Conservation (phyloP, 2,888 invertebrate genomes). For the Drosophila acutilabella region DNA sequence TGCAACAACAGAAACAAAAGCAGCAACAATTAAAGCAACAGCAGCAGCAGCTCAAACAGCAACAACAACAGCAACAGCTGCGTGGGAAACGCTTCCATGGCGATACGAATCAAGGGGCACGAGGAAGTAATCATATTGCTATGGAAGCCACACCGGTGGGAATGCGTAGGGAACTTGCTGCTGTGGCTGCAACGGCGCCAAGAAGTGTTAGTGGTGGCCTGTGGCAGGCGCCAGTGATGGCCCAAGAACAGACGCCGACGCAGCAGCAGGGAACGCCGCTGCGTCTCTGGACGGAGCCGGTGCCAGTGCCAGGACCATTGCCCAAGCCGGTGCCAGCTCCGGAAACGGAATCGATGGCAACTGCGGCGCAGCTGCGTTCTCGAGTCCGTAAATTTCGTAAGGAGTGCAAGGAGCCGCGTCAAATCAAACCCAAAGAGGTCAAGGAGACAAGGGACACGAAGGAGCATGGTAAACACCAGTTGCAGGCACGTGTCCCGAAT, state of each 20-base stretch:
- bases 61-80: conserved; percentile 1
- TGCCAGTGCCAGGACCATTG: conserved; percentile 16
- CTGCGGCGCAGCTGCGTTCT: neutral
- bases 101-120: neutral
- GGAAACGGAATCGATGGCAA: neutral
- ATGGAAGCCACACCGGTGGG: conserved; percentile 9
- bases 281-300: conserved; percentile 17
- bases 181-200: conserved; percentile 45
- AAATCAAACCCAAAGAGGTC: neutral
- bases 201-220: conserved; percentile 1
- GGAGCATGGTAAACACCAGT: conserved; percentile 1
- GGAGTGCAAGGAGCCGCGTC: conserved; percentile 23
- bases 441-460: conserved; percentile 2
- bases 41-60: neutral
- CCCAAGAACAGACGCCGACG: conserved; percentile 3
- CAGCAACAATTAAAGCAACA: neutral
- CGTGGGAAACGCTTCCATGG: neutral
- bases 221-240: conserved; percentile 45
- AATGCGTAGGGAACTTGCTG: conserved; percentile 39
- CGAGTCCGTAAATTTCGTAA: conserved; percentile 19
- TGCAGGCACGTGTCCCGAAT: neutral
- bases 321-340: conserved; percentile 7
- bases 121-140: neutral
- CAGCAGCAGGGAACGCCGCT: conserved; percentile 5
- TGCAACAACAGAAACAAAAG: neutral